Conservation (phyloP, 2,113 vertebrate species). For the Indicator maculatus region DNA sequence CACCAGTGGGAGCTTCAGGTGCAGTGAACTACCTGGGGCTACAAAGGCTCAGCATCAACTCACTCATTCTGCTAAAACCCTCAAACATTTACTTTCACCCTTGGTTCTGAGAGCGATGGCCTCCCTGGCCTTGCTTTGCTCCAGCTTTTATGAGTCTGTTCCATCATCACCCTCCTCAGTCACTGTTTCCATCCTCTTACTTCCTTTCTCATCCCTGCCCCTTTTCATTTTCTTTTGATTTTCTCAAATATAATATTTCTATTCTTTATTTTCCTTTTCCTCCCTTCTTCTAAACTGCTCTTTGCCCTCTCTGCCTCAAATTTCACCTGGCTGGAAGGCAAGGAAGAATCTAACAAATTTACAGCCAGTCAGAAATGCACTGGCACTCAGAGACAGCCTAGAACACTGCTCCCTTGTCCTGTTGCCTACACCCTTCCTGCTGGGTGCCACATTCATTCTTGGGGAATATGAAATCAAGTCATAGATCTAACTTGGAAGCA, state of each 20-base stretch:
- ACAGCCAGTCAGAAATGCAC: not conserved
- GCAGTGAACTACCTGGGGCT: not conserved
- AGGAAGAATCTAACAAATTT: not conserved
- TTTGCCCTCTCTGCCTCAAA: not conserved
- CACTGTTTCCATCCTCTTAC: not conserved
- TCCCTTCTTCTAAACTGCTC: not conserved
- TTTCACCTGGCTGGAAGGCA: not conserved
- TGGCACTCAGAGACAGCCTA: not conserved
- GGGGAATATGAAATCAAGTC: slow-evolving; percentile 1
- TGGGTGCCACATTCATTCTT: not conserved
- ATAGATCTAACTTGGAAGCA: not conserved
- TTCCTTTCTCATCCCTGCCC: not conserved
- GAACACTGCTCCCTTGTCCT: not conserved
- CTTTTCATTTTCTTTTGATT: not conserved
- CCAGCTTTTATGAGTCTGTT: not conserved
- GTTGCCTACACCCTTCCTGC: slow-evolving; percentile 35
- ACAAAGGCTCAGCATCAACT: not conserved
- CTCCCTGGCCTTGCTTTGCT: not conserved
- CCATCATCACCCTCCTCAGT: not conserved
- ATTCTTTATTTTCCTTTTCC: not conserved
- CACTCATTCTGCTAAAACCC: not conserved
- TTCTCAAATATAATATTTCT: not conserved
- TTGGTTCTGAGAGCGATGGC: not conserved
- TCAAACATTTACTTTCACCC: not conserved
- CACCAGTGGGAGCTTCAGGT: not conserved